A percentile compares a stretch with the other conserved stretches of the same genome.
Conservation (phyloP, 1,140 invertebrate genomes). For the Drosophila elegans region DNA sequence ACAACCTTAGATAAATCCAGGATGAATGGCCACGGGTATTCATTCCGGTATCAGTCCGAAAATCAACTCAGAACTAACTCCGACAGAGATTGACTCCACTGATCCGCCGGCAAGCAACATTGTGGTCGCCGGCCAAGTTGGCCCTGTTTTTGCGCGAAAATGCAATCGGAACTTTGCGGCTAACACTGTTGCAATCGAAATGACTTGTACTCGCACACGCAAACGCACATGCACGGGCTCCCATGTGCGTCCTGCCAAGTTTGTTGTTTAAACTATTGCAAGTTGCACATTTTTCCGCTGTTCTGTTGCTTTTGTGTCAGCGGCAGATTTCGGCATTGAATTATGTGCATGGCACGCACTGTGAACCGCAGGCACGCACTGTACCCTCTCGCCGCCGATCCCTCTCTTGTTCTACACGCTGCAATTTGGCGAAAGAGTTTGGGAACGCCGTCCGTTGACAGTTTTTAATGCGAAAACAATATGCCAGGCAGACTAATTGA, state of each 20-base stretch:
- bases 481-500: slow-evolving; percentile 15
- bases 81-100: background rate
- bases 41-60: background rate
- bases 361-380: slow-evolving; percentile 63
- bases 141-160: slow-evolving; percentile 38
- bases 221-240: slow-evolving; percentile 14
- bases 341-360: slow-evolving; percentile 67
- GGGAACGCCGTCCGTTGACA: background rate
- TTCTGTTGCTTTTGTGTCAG: slow-evolving; percentile 49
- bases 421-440: slow-evolving; percentile 32
- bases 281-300: slow-evolving; percentile 54
- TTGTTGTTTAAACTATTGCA: slow-evolving; percentile 71
- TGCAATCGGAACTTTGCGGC: slow-evolving; percentile 66
- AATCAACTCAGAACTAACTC: background rate
- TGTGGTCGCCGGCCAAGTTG: slow-evolving; percentile 21
- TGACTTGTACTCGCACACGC: slow-evolving; percentile 53
- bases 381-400: background rate
- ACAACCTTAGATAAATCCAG: background rate
- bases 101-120: slow-evolving; percentile 24
- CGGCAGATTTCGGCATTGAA: slow-evolving; percentile 68
- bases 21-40: background rate
- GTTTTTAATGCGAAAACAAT: slow-evolving; percentile 28
- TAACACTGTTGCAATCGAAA: slow-evolving; percentile 71
- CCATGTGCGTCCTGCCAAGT: slow-evolving; percentile 44
- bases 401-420: background rate